Evolutionary conservation across 2,888 invertebrate species (phyloP), one percentile per base, ranked within the genome.

Genomic region (Drosophila neotestacea): DNA sequence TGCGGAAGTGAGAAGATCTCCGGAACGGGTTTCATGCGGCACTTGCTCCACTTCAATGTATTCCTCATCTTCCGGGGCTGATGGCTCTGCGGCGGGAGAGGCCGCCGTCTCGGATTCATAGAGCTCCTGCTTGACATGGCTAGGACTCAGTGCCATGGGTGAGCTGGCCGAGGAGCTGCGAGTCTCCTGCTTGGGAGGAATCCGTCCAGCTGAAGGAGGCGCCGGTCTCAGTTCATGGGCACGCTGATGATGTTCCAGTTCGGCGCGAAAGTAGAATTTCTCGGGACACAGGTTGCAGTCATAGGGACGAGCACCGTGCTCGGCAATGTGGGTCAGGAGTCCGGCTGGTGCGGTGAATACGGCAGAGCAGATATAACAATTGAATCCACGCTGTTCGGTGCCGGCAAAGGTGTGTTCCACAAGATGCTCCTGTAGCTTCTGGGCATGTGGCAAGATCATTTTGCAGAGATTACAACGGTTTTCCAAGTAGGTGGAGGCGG

Each of bases 321-420:
- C 98, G 0, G 95, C 93, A 92, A 98, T 96, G 92, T 98, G 98
- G 56, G 95, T 94, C 90, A 98, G 96, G 6, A 98, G 93, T 0
- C 96, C 96, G 0, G 94, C 94, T 0, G 98, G 96, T n/a, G 95
- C 95, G 0, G 97, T 96, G 91, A 98, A 98, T 0, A 96, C 95
- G 0, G 96, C 95, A 7, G 96, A 96, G 92, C 98, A 98, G 74
- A 98, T 94, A 91, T 97, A 97, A 92, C 98, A 98, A 4, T 96
- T 95, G 91, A 96, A 97, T 38, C 95, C 94, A 0, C 92, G 91
- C 7, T 96, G 95, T 38, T 96, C 95, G 84, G 96, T 96, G 4
- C 97, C 97, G 30, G 96, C 96, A 90, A 97, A 98, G 0, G 97
- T 97, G 92, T 98, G 98, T 87, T 98, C 98, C 69, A 98, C 98